Percentiles rank a stretch among this genome's conserved stretches.
Evolutionary conservation across 2,797 vertebrate genomes (phyloP).

Genomic region (Myotis findleyi): DNA sequence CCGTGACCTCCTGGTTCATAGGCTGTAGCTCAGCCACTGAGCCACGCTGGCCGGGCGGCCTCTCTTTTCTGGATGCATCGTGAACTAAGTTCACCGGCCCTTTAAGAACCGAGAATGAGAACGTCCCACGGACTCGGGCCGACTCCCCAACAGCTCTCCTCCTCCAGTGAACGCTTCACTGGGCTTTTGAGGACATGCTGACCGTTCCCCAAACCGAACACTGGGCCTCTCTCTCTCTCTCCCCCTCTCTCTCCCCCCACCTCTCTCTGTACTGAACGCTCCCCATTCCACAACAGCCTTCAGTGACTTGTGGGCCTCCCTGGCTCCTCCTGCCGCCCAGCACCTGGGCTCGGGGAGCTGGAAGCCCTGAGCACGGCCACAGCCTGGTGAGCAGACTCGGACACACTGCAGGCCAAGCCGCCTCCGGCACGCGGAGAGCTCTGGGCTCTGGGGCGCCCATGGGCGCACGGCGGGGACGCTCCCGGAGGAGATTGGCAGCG

Average conservation of each 20-base stretch:
- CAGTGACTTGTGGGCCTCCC: no score
- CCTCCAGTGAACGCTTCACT: background rate
- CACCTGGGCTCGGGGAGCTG: background rate
- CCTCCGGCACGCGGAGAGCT: conserved; percentile 69
- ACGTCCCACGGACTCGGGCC: background rate
- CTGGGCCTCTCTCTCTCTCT: background rate
- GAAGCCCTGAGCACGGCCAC: background rate
- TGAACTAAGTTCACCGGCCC: background rate
- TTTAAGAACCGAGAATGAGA: background rate
- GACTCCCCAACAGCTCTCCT: background rate
- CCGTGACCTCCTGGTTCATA: no score
- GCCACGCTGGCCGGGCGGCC: no score
- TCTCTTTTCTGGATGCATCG: background rate
- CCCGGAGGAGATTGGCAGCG: conserved; percentile 84
- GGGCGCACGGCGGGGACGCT: conserved; percentile 71
- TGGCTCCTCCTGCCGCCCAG: background rate
- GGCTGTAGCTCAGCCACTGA: no score
- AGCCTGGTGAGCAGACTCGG: background rate
- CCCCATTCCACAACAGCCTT: background rate
- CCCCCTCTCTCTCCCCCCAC: background rate
- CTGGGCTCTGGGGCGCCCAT: conserved; percentile 61
- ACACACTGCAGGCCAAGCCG: conserved; percentile 64
- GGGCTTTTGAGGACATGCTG: background rate
- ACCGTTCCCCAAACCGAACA: background rate
- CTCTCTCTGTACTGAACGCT: background rate